Percentiles rank a stretch among this genome's conserved stretches.
These are phyloP conservation scores for Microctenopoma steveboyesi DNA, from an alignment of 2,797 vertebrate species.

Conservation along the genomic window DNA sequence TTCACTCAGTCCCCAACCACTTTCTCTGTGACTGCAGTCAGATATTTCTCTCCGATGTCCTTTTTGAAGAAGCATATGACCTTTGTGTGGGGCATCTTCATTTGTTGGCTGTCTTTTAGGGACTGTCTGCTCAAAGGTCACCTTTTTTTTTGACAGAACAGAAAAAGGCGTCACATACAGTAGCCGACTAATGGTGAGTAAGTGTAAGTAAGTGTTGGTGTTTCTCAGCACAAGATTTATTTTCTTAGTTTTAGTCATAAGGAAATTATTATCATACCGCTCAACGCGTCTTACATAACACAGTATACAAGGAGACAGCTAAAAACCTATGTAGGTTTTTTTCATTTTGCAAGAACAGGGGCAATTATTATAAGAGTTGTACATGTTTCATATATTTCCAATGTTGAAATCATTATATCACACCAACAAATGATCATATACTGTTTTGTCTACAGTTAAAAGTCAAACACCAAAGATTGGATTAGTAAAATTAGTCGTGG, in stretches of 20 bases:
- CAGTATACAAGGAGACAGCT: too few relatives aligned
- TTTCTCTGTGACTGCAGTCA: conserved; percentile 64
- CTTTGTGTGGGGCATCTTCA: conserved; percentile 81
- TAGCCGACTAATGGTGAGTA: conserved; percentile 49
- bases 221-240: conserved; percentile 18
- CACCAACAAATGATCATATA: background rate
- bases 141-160: conserved; percentile 62
- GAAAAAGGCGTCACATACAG: conserved; percentile 40
- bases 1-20: conserved; percentile 49
- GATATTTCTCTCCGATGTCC: conserved; percentile 72
- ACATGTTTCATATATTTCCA: too few relatives aligned
- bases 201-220: conserved; percentile 34
- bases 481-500: background rate
- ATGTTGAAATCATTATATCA: background rate
- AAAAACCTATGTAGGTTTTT: too few relatives aligned
- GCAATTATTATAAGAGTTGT: too few relatives aligned
- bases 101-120: conserved; percentile 78
- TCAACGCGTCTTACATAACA: too few relatives aligned
- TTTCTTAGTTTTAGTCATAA: background rate
- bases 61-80: conserved; percentile 77
- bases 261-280: background rate
- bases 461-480: background rate
- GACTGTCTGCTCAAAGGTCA: conserved; percentile 77
- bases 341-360: too few relatives aligned
- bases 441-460: background rate